Evolutionary conservation across 2,888 invertebrate genomes (phyloP).

Genomic region (Caradrina kadenii): DNA sequence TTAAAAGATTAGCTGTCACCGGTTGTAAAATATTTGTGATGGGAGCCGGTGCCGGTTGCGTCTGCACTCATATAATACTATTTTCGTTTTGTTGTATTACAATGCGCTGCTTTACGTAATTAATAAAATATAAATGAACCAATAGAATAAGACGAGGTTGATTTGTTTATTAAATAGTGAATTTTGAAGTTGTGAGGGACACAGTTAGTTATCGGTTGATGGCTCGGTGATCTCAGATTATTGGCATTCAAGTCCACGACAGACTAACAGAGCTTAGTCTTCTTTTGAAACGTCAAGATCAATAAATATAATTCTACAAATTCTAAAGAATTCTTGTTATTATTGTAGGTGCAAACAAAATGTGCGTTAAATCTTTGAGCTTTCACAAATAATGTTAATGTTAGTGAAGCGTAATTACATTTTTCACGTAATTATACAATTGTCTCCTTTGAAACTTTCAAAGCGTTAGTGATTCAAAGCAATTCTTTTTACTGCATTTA

Average conservation of each 20-base stretch:
- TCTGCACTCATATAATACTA: too few species aligned
- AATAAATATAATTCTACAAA: neutral
- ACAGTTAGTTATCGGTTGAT: neutral
- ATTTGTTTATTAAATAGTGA: neutral
- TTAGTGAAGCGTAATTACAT: conserved; percentile 33
- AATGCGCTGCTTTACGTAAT: too few species aligned
- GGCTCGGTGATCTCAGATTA: too few species aligned
- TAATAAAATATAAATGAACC: too few species aligned
- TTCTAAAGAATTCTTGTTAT: conserved; percentile 7
- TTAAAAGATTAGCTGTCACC: too few species aligned
- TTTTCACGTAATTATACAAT: conserved; percentile 45
- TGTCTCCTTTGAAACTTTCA: conserved; percentile 33
- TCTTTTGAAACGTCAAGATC: neutral
- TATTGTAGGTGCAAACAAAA: conserved; percentile 1
- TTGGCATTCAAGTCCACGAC: too few species aligned
- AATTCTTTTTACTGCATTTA: conserved; percentile 7
- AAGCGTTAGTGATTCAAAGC: conserved; percentile 22
- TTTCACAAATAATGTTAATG: conserved; percentile 19
- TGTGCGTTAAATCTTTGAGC: conserved; percentile 31
- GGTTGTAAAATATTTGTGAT: too few species aligned
- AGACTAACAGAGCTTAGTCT: neutral
- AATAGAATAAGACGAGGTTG: too few species aligned
- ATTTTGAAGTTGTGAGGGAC: neutral
- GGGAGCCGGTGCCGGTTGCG: neutral
- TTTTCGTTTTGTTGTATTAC: neutral